Percentiles rank a stretch among this genome's conserved stretches.
Evolutionary conservation across 2,797 vertebrate genomes (phyloP).

Genomic region (Molossus molossus): DNA sequence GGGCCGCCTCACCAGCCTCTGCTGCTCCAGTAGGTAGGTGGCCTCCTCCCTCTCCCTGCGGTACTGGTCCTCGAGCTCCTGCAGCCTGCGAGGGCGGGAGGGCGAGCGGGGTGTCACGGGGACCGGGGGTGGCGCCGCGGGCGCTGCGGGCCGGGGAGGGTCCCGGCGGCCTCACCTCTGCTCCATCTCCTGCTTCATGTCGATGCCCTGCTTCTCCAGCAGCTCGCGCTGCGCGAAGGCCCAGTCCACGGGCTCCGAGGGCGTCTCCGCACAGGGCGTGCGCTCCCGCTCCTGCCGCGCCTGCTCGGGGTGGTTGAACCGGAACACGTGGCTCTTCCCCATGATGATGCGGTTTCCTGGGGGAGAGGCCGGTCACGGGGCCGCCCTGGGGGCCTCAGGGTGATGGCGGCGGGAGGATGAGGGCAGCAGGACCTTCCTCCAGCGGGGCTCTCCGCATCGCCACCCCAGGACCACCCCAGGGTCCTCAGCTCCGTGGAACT

Average conservation of each 20-base stretch:
- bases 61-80: constrained; percentile 98
- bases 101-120: no score
- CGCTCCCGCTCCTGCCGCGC: constrained; percentile 96
- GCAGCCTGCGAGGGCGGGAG: constrained; percentile 91
- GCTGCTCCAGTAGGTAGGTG: constrained; percentile 97
- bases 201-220: constrained; percentile 99
- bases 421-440: rapidly evolving
- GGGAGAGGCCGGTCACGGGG: not conserved
- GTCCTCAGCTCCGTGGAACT: not conserved
- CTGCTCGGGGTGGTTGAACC: constrained; percentile 98
- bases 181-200: constrained; percentile 99
- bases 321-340: constrained; percentile 99
- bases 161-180: constrained; percentile 92
- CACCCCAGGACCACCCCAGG: no score
- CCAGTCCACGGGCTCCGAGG: constrained; percentile 97
- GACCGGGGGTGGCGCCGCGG: not conserved
- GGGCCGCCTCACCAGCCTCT: constrained; percentile 94
- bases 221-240: constrained; percentile 98
- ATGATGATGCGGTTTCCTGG: constrained; percentile 98
- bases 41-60: constrained; percentile 97
- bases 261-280: constrained; percentile 96
- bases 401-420: no score
- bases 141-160: not conserved
- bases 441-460: rapidly evolving
- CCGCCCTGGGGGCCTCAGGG: rapidly evolving